Evolutionary conservation across 1,140 invertebrate species (phyloP), one percentile per base, ranked within the genome.

Genomic region (Drosophila auraria): DNA sequence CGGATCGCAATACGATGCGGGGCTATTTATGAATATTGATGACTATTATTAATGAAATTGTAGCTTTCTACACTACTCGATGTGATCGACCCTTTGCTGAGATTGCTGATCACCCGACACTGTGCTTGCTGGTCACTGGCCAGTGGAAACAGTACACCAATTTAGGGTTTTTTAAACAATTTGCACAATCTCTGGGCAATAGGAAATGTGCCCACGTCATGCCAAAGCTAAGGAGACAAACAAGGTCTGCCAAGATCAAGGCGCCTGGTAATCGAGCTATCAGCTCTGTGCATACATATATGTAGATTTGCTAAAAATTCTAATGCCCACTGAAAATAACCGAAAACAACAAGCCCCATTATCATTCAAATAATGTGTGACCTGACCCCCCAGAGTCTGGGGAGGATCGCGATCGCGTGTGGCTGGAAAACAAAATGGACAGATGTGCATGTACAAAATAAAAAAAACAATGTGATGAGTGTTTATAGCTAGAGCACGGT

Each of bases 241-340:
- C 81, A 83, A 90, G 84, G 84, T 89, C 81, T 58, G 17, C n/a
- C 70, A 89, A 89, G 84, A 90, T 89, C 84, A 89, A 89, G 84
- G 84, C 73, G 63, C 47, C 63, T 47, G 58, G 58, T 68, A 83
- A 87, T 87, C 82, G 2, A 78, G 63, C 44, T 64, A 72, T 81
- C 82, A 84, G 71, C 27, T 76, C 82, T 79, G 59, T 79, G 80
- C 69, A 84, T 89, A 75, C 58, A 25, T 5, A 25, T 25, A 27
- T 25, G 75, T 59, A 84, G 66, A 73, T 30, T 74, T 65, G 53
- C 20, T 54, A 15, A 66, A 45, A 68, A 36, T 60, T 77, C 56
- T 51, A 78, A 89, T 76, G 61, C 66, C 60, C 61, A 51, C 76
- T 62, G 49, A 79, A 71, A 63, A 78, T 63, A 74, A 51, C 72